phyloP scores from a whole-genome alignment of 2,113 vertebrate genomes.

The Saiga tatarica region DNA sequence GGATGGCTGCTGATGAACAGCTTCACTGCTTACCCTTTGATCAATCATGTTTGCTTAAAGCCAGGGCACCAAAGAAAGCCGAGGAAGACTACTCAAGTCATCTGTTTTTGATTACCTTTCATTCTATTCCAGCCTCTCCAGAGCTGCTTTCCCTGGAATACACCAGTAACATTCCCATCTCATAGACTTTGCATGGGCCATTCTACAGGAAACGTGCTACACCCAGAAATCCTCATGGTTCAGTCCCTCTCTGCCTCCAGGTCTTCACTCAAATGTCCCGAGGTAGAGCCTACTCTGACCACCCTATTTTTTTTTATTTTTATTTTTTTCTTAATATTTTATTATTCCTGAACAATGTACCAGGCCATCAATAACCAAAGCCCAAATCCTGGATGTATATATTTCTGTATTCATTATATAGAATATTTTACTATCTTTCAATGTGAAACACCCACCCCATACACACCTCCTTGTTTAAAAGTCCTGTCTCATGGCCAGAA shows the following conservation, averaged over 20 bases:
- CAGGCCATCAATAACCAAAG: not conserved
- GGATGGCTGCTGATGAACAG: not conserved
- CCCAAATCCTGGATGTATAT: not conserved
- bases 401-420: rapidly evolving
- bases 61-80: not conserved
- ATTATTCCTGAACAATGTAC: not conserved
- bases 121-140: not conserved
- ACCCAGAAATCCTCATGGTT: not conserved
- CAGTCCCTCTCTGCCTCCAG: not conserved
- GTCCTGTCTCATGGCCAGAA: not conserved
- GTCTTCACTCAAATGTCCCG: not conserved
- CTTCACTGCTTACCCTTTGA: not conserved
- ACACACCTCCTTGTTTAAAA: not conserved
- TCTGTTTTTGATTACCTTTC: not conserved
- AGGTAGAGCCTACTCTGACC: not conserved
- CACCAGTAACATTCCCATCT: not conserved
- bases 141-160: not conserved
- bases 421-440: not conserved
- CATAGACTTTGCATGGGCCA: not conserved
- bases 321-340: not conserved
- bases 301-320: not conserved
- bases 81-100: not conserved
- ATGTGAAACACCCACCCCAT: not conserved
- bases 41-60: not conserved
- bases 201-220: not conserved